Conservation (phyloP, 1,140 invertebrate species). For the Chironomus striatipennis region DNA sequence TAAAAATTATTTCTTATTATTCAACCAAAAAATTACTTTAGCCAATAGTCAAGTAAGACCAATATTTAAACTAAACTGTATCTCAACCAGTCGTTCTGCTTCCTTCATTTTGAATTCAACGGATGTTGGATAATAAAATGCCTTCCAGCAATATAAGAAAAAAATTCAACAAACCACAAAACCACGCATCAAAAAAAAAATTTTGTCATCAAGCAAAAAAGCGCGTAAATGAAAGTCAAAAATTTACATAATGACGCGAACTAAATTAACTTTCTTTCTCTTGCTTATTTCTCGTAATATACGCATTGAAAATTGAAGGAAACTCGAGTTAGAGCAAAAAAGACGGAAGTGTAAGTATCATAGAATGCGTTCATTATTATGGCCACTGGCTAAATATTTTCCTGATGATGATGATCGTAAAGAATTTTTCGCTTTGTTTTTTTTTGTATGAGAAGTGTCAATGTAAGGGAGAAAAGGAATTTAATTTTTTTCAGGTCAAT, state of each 20-base stretch:
- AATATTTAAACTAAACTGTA: too few species aligned
- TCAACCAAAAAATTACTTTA: too few species aligned
- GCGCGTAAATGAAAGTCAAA: constrained; percentile 18
- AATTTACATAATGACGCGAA: constrained; percentile 8
- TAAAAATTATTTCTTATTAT: too few species aligned
- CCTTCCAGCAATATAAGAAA: too few species aligned
- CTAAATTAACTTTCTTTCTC: not conserved
- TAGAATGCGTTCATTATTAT: not conserved
- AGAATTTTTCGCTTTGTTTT: not conserved
- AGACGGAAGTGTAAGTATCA: not conserved
- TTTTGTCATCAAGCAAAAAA: constrained; percentile 23
- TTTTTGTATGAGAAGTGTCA: too few species aligned
- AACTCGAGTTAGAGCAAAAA: not conserved
- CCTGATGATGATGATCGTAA: not conserved
- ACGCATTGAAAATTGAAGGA: not conserved
- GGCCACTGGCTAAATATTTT: not conserved
- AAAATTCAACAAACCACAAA: constrained; percentile 26
- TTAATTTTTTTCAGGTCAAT: too few species aligned
- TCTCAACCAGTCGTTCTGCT: too few species aligned
- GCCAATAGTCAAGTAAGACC: too few species aligned
- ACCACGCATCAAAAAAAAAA: too few species aligned
- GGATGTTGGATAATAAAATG: constrained; percentile 25
- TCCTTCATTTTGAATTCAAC: too few species aligned
- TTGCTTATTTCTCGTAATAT: not conserved
- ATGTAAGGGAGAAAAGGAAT: too few species aligned